These are phyloP conservation scores for Fregetta grallaria DNA, from an alignment of 2,113 vertebrate species.

Conservation along the genomic window DNA sequence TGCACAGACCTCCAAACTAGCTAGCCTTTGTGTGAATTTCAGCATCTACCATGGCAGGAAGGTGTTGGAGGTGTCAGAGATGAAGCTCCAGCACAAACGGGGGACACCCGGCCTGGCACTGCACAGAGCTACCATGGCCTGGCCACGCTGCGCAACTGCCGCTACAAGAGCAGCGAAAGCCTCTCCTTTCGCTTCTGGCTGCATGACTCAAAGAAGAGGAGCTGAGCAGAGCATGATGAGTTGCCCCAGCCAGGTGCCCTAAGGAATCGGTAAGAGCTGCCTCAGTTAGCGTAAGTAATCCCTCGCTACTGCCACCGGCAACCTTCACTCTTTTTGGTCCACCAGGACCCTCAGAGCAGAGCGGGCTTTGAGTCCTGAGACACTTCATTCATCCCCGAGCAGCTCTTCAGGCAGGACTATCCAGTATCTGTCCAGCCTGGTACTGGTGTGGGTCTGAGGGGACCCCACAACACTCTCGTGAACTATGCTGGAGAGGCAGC, in stretches of 20 bases:
- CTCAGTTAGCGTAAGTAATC: neutral
- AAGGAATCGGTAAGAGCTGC: neutral
- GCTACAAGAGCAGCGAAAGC: neutral
- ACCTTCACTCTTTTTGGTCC: neutral
- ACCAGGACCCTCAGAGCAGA: neutral
- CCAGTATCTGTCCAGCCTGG: neutral
- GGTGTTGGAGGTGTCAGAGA: neutral
- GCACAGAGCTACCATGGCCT: neutral
- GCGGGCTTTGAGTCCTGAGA: neutral
- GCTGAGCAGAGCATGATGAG: neutral
- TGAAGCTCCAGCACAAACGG: neutral
- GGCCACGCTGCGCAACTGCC: neutral
- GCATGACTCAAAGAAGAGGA: too few relatives aligned
- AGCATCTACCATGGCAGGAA: neutral
- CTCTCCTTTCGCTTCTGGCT: neutral
- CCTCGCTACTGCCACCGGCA: neutral
- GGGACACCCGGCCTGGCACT: neutral
- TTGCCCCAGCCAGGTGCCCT: neutral
- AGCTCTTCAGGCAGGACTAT: neutral
- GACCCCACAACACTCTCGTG: neutral
- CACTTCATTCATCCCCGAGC: rapidly evolving
- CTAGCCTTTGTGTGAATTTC: neutral
- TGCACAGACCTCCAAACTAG: neutral
- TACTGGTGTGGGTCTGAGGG: neutral
- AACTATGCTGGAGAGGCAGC: neutral